phyloP scores from a whole-genome alignment of 2,797 vertebrate species.

The Aphelocoma californica region DNA sequence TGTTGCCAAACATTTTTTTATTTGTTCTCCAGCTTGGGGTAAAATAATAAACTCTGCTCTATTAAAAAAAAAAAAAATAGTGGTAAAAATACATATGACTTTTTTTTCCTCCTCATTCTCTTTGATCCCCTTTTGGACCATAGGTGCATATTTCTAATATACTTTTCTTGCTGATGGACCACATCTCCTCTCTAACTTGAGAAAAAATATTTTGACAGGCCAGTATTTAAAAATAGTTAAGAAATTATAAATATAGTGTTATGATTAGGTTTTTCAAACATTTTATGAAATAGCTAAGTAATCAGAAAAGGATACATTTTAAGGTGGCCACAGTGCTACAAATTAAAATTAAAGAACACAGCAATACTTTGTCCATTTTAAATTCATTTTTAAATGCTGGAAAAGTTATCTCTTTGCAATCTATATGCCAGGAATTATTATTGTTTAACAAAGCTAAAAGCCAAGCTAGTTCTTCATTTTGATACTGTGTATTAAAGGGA shows the following conservation, averaged over 20 bases:
- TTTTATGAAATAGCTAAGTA: not conserved
- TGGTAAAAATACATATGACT: not conserved
- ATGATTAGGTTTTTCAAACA: not conserved
- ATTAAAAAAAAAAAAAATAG: not conserved
- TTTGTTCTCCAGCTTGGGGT: not conserved
- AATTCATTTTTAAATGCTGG: not conserved
- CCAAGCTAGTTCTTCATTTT: not conserved
- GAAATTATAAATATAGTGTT: not conserved
- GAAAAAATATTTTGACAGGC: not conserved
- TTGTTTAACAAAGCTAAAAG: not conserved
- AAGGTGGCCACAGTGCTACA: not conserved
- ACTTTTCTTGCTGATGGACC: not conserved
- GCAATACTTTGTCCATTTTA: not conserved
- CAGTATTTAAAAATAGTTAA: not conserved
- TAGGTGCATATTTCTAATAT: not conserved
- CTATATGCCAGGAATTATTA: not conserved
- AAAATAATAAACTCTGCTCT: not conserved
- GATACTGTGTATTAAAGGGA: not conserved
- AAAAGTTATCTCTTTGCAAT: not conserved
- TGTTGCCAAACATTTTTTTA: not conserved
- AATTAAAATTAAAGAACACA: not conserved
- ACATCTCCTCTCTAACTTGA: not conserved
- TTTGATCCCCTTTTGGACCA: not conserved
- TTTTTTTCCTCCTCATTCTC: not conserved
- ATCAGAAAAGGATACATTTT: not conserved